phyloP scores from a whole-genome alignment of 2,888 invertebrate species.

The Macaria liturata region DNA sequence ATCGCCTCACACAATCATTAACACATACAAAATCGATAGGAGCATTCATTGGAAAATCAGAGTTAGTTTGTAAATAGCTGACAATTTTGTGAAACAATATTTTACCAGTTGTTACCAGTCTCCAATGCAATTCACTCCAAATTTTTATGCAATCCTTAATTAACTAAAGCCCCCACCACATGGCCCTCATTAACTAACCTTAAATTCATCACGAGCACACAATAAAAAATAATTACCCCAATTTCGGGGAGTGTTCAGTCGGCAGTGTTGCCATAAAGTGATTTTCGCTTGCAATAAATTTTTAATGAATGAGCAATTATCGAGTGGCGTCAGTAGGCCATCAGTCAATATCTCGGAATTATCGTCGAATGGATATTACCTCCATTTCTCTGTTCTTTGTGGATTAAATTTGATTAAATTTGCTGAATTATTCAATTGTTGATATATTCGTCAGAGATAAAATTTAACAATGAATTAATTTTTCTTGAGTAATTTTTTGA shows the following conservation, averaged over 20 bases:
- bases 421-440: constrained; percentile 9
- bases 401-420: constrained; percentile 9
- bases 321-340: constrained; percentile 15
- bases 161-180: constrained; percentile 4
- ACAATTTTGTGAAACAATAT: too few species aligned
- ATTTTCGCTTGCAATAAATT: constrained; percentile 31
- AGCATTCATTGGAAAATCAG: too few species aligned
- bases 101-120: too few species aligned
- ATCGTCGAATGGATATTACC: constrained; percentile 21
- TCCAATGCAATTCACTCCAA: background rate
- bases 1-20: too few species aligned
- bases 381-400: constrained; percentile 17
- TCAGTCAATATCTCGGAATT: constrained; percentile 24
- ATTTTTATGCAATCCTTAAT: constrained; percentile 1
- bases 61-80: too few species aligned
- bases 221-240: constrained; percentile 29
- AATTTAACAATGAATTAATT: too few species aligned
- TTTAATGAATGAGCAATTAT: constrained; percentile 36
- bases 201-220: constrained; percentile 19
- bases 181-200: constrained; percentile 17
- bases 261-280: constrained; percentile 33
- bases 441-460: background rate
- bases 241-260: constrained; percentile 28
- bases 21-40: too few species aligned
- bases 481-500: too few species aligned